Conservation (phyloP, 2,888 invertebrate genomes). For the Tuta absoluta region DNA sequence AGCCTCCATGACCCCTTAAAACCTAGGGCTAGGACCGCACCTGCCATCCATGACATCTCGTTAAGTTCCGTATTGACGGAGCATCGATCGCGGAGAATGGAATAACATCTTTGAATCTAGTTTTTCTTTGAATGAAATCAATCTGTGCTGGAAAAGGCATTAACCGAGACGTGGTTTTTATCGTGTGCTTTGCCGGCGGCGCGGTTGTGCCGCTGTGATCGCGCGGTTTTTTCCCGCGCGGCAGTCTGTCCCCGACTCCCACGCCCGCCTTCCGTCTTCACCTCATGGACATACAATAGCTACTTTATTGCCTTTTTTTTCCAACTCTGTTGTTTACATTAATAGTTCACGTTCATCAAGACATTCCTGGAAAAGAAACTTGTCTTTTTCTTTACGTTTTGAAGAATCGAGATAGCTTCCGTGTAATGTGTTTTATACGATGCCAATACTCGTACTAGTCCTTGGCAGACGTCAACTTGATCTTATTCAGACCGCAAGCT, state of each 20-base stretch:
- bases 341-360: constrained; percentile 61
- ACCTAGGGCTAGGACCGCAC: no score
- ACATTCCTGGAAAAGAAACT: constrained; percentile 72
- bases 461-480: constrained; percentile 55
- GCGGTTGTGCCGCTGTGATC: constrained; percentile 52
- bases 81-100: constrained; percentile 29
- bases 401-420: constrained; percentile 65
- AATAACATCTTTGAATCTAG: constrained; percentile 37
- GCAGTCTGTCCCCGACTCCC: constrained; percentile 64
- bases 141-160: constrained; percentile 29
- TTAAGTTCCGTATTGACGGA: constrained; percentile 39
- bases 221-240: constrained; percentile 65
- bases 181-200: constrained; percentile 37
- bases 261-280: constrained; percentile 69
- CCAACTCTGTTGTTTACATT: constrained; percentile 64
- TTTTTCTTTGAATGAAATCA: constrained; percentile 34
- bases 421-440: constrained; percentile 59
- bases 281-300: constrained; percentile 68
- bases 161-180: constrained; percentile 35
- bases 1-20: no score
- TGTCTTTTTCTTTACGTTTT: constrained; percentile 62
- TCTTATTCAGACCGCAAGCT: constrained; percentile 52
- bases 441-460: constrained; percentile 50
- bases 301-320: constrained; percentile 69
- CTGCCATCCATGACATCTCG: constrained; percentile 40